Percentiles rank a stretch among this genome's conserved stretches.
These are phyloP conservation scores for Oreochromis mossambicus DNA, from an alignment of 2,797 vertebrate genomes.

Conservation along the genomic window DNA sequence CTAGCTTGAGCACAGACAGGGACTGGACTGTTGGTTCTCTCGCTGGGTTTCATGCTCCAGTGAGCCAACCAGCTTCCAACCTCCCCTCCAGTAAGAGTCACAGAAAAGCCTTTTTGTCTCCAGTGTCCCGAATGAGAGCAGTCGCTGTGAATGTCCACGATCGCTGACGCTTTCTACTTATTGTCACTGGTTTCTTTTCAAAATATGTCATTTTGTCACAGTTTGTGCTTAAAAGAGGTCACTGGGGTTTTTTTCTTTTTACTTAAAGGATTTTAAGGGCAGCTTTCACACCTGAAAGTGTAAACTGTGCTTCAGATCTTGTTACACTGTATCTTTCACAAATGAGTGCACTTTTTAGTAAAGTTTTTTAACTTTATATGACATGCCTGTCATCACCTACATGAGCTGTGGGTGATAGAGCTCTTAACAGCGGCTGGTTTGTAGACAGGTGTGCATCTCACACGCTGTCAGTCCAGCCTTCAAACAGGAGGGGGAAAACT, in stretches of 20 bases:
- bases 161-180: conserved; percentile 2
- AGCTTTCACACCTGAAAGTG: not conserved
- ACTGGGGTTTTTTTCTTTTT: not conserved
- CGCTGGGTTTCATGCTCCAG: conserved; percentile 48
- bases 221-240: conserved; percentile 3
- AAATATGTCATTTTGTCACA: not conserved
- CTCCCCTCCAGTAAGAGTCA: conserved; percentile 42
- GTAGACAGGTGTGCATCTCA: not conserved
- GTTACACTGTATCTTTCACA: not conserved
- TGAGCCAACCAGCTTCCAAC: conserved; percentile 43
- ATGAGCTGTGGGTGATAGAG: not conserved
- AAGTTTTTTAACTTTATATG: not conserved
- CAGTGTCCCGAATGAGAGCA: conserved; percentile 38
- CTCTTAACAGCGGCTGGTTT: not conserved
- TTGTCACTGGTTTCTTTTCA: conserved; percentile 4
- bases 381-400: not conserved
- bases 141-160: conserved; percentile 29
- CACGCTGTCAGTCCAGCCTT: not conserved
- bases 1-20: conserved; percentile 58
- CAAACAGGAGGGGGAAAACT: not conserved
- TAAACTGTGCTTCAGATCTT: not conserved
- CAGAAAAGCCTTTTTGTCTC: conserved; percentile 55
- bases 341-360: not conserved
- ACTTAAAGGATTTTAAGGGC: not conserved
- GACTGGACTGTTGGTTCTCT: conserved; percentile 44